These are phyloP conservation scores for Nomada hirtipes DNA, from an alignment of 2,888 invertebrate species.

Conservation along the genomic window DNA sequence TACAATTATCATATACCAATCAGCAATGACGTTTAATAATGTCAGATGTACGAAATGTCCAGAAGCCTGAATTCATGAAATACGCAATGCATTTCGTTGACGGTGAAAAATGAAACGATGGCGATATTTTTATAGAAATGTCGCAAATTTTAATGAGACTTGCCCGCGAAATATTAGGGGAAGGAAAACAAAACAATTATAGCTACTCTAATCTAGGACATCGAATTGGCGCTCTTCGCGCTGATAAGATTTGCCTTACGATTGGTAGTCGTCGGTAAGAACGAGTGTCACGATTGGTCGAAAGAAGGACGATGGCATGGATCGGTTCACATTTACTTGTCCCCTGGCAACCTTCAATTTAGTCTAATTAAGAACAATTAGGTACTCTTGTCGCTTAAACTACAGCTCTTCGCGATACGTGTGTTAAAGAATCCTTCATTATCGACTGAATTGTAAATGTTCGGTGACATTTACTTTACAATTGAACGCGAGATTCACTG, in stretches of 20 bases:
- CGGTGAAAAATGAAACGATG: background rate
- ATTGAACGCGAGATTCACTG: background rate
- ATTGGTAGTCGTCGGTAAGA: conserved; percentile 67
- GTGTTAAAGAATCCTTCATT: conserved; percentile 55
- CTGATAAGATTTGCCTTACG: conserved; percentile 51
- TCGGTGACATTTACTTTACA: background rate
- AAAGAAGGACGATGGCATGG: conserved; percentile 48
- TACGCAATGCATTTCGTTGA: background rate
- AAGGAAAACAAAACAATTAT: conserved; percentile 74
- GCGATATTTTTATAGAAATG: too few relatives aligned
- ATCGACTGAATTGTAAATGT: conserved; percentile 33
- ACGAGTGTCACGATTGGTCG: conserved; percentile 58
- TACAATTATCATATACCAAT: background rate
- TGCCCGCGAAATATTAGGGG: conserved; percentile 27
- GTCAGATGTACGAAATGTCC: conserved; percentile 43
- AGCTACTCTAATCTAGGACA: conserved; percentile 69
- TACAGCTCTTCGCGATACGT: conserved; percentile 6
- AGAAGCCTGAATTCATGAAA: background rate
- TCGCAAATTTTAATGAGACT: background rate
- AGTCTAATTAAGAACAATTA: conserved; percentile 77
- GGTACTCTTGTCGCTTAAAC: conserved; percentile 47
- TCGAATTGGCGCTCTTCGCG: conserved; percentile 61
- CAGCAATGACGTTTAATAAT: background rate
- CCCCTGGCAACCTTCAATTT: conserved; percentile 75
- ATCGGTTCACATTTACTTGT: conserved; percentile 64